These are phyloP conservation scores for Myanophis thanlyinensis DNA, from an alignment of 2,113 vertebrate genomes.

Conservation along the genomic window DNA sequence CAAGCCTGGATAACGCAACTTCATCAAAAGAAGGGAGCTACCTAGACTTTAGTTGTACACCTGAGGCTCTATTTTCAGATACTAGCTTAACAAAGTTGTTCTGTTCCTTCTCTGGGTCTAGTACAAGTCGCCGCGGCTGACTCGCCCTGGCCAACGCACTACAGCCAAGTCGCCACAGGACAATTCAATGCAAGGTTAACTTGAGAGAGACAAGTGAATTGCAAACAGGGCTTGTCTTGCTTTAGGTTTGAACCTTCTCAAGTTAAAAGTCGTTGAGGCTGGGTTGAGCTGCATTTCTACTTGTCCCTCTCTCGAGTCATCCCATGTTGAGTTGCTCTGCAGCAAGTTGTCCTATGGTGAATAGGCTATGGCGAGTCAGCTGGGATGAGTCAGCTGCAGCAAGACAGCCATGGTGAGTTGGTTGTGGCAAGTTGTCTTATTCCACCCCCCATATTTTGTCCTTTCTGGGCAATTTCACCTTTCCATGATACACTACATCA, in stretches of 20 bases:
- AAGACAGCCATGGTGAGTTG: no score
- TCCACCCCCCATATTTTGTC: no score
- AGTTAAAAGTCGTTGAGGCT: neutral
- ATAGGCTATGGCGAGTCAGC: no score
- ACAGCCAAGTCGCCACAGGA: no score
- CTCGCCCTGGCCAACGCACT: neutral
- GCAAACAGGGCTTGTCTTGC: neutral
- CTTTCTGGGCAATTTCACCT: neutral
- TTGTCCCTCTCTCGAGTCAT: neutral
- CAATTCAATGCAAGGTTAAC: neutral
- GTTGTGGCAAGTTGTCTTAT: no score
- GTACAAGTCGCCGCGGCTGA: no score
- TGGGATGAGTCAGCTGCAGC: no score
- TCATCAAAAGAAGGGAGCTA: neutral
- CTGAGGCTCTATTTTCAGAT: neutral
- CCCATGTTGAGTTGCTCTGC: neutral
- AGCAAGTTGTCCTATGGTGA: neutral
- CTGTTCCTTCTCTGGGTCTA: neutral
- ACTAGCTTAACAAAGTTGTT: neutral
- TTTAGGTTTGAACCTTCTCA: neutral
- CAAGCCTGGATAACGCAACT: neutral
- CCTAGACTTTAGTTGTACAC: neutral
- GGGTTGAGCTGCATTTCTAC: neutral
- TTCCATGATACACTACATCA: neutral
- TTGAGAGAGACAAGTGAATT: neutral